Evolutionary conservation across 1,140 invertebrate species (phyloP).

Genomic region (Orchesella cincta): DNA sequence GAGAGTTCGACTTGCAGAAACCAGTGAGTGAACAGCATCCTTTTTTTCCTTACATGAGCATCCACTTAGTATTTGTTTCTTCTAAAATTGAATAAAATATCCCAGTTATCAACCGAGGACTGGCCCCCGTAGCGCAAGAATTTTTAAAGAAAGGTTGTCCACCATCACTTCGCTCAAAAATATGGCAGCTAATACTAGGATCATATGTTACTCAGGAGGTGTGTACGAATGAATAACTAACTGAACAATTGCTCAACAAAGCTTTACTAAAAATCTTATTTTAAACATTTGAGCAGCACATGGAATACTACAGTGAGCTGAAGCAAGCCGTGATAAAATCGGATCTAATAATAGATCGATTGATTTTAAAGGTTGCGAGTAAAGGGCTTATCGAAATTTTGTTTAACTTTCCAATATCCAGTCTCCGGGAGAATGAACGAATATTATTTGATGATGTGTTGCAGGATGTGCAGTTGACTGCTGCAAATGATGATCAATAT

Average conservation of each 20-base stretch:
- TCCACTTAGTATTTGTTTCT: neutral
- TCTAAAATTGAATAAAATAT: neutral
- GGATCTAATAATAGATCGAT: slow-evolving; percentile 88
- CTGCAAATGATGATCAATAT: slow-evolving; percentile 95
- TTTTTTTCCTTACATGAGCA: neutral
- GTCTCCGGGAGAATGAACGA: too few species aligned
- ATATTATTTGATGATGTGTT: slow-evolving; percentile 41
- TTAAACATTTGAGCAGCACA: slow-evolving; percentile 63
- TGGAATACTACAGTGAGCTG: slow-evolving; percentile 77
- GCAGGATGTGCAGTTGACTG: slow-evolving; percentile 88
- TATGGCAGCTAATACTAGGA: slow-evolving; percentile 82
- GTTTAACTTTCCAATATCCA: too few species aligned
- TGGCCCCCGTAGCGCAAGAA: slow-evolving; percentile 76
- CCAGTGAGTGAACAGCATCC: neutral
- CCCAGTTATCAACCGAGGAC: slow-evolving; percentile 59
- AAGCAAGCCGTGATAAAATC: slow-evolving; percentile 81
- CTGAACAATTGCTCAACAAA: neutral
- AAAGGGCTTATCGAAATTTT: too few species aligned
- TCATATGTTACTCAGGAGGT: slow-evolving; percentile 69
- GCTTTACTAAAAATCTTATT: slow-evolving; percentile 20
- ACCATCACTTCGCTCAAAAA: slow-evolving; percentile 69
- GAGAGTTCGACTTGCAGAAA: slow-evolving; percentile 54
- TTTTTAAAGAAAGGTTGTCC: slow-evolving; percentile 84
- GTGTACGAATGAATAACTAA: slow-evolving; percentile 40
- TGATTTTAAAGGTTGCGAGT: slow-evolving; percentile 92